A percentile compares a stretch with the other conserved stretches of the same genome.
phyloP scores from a whole-genome alignment of 30 jellyfish, hydroid and myxozoan genomes.

The Mastigias papua region DNA sequence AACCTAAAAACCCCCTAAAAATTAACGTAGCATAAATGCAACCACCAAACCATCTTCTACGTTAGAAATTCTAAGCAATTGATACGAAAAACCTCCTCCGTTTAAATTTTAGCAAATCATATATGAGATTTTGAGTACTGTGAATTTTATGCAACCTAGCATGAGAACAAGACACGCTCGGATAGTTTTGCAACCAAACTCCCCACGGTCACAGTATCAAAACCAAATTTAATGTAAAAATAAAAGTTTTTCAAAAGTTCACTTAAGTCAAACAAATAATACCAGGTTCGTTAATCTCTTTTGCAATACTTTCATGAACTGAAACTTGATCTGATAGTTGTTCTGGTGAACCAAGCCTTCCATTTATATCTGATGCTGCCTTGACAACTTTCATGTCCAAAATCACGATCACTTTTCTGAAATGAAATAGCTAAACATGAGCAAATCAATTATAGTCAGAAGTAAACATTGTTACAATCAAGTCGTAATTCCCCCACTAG shows the following conservation, averaged over 20 bases:
- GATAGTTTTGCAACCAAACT: no score
- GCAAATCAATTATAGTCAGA: background rate
- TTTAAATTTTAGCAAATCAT: no score
- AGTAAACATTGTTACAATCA: background rate
- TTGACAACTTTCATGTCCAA: conserved; percentile 78
- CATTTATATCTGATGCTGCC: conserved; percentile 83
- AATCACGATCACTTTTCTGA: conserved; percentile 84
- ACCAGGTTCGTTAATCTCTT: conserved; percentile 33
- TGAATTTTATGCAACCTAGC: no score
- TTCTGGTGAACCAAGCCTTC: conserved; percentile 90
- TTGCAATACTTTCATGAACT: conserved; percentile 57
- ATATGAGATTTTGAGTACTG: no score
- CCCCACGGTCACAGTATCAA: background rate
- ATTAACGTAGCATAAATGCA: no score
- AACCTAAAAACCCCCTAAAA: no score
- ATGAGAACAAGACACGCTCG: no score
- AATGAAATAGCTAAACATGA: background rate
- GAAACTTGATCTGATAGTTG: conserved; percentile 69
- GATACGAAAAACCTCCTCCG: no score
- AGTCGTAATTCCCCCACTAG: background rate
- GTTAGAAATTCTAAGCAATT: no score
- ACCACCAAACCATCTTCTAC: no score
- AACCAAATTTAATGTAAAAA: background rate
- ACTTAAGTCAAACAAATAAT: background rate
- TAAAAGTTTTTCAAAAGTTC: background rate